phyloP scores from a whole-genome alignment of 2,888 invertebrate species.

The Cryptocheilus praepositus region DNA sequence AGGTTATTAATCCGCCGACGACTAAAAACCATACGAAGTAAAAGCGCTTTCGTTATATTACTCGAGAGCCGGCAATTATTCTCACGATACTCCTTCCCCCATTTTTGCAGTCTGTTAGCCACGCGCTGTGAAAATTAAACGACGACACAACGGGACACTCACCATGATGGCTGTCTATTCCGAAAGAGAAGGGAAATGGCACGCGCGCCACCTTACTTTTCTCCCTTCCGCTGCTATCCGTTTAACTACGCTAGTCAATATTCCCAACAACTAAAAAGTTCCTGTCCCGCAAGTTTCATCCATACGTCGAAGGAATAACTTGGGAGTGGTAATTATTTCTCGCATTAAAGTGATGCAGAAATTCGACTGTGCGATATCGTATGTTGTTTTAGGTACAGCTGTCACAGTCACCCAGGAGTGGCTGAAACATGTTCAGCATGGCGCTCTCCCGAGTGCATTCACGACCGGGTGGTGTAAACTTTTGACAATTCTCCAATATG shows the following conservation, averaged over 20 bases:
- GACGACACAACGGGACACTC: conserved; percentile 52
- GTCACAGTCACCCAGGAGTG: conserved; percentile 29
- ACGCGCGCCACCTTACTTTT: conserved; percentile 17
- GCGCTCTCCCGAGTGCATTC: conserved; percentile 51
- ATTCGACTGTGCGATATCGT: not conserved
- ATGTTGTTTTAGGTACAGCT: too few relatives aligned
- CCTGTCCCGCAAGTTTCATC: not conserved
- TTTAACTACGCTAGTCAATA: conserved; percentile 25
- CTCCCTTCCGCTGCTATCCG: conserved; percentile 22
- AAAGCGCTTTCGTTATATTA: not conserved
- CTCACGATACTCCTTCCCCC: not conserved
- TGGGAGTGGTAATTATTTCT: not conserved
- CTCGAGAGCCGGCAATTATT: not conserved
- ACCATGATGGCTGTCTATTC: conserved; percentile 72
- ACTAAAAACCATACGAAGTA: not conserved
- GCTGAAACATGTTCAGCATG: conserved; percentile 59
- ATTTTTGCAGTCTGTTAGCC: not conserved
- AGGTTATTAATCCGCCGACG: conserved; percentile 24
- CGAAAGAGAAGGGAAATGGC: conserved; percentile 67
- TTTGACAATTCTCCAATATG: conserved; percentile 49
- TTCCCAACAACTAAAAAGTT: not conserved
- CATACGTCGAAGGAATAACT: not conserved
- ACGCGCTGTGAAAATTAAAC: not conserved
- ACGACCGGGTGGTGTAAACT: conserved; percentile 27
- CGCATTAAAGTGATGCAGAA: not conserved